A percentile compares a stretch with the other conserved stretches of the same genome.
Evolutionary conservation across 2,888 invertebrate species (phyloP).

Genomic region (Chrysopilus asiliformis): DNA sequence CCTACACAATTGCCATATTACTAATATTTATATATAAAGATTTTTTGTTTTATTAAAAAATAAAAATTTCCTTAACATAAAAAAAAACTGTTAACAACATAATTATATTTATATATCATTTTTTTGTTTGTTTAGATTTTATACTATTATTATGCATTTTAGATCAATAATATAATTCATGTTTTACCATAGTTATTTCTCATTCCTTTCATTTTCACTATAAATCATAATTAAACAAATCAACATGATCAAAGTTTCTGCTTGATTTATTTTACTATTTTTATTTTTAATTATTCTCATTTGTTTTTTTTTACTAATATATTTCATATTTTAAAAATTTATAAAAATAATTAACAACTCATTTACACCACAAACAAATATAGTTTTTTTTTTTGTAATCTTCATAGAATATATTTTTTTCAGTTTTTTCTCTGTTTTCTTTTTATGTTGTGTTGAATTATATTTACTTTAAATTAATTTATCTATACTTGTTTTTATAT

Average conservation of each 20-base stretch:
- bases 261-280: conserved; percentile 4
- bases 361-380: conserved; percentile 16
- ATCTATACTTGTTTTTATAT: no score
- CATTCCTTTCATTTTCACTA: no score
- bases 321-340: conserved; percentile 7
- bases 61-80: no score
- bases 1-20: conserved; percentile 13
- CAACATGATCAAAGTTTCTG: no score
- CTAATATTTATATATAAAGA: conserved; percentile 12
- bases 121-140: conserved; percentile 7
- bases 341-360: conserved; percentile 17
- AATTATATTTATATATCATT: conserved; percentile 9
- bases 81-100: conserved; percentile 14
- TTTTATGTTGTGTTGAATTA: conserved; percentile 6
- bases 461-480: conserved; percentile 8
- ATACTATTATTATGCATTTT: no score
- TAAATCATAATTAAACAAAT: no score
- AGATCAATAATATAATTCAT: no score
- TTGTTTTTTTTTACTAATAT: conserved; percentile 4
- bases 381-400: no score
- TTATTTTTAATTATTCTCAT: neutral
- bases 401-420: conserved; percentile 3
- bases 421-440: conserved; percentile 1
- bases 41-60: conserved; percentile 11
- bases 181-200: no score